phyloP scores from a whole-genome alignment of 2,888 invertebrate species.

The Ctenicera cuprea region DNA sequence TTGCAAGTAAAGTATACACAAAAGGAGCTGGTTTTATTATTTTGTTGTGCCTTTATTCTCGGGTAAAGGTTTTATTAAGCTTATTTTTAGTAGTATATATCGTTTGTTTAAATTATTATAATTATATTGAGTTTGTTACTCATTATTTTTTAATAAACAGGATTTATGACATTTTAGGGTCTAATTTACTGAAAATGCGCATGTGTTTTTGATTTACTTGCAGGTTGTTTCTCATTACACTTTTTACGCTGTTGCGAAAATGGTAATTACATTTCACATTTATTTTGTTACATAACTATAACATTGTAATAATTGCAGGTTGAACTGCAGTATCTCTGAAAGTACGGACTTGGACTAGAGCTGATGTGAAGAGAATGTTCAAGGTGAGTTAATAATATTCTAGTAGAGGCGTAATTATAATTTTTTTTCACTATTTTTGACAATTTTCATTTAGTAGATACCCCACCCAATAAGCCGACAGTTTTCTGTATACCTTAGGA shows the following conservation, averaged over 20 bases:
- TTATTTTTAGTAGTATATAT: slow-evolving; percentile 20
- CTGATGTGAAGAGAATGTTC: background rate
- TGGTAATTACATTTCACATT: too few species aligned
- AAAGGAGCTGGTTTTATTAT: slow-evolving; percentile 45
- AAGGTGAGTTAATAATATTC: background rate
- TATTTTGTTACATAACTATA: too few species aligned
- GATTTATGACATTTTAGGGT: slow-evolving; percentile 6
- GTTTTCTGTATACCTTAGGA: slow-evolving; percentile 59
- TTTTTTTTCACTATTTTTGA: background rate
- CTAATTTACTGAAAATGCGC: background rate
- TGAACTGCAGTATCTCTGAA: too few species aligned
- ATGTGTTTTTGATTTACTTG: background rate
- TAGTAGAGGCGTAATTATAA: too few species aligned
- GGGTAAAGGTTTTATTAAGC: slow-evolving; percentile 34
- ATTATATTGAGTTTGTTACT: slow-evolving; percentile 44
- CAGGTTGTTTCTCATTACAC: background rate
- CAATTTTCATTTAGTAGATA: slow-evolving; percentile 45
- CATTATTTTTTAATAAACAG: slow-evolving; percentile 45
- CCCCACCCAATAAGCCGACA: slow-evolving; percentile 70
- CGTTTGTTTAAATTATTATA: slow-evolving; percentile 43
- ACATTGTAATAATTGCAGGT: too few species aligned
- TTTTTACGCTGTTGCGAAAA: background rate
- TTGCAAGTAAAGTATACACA: slow-evolving; percentile 44
- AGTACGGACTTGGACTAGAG: too few species aligned
- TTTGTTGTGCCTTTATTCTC: slow-evolving; percentile 35